These are phyloP conservation scores for Ophion ellenae DNA, from an alignment of 2,888 invertebrate genomes.

Conservation along the genomic window DNA sequence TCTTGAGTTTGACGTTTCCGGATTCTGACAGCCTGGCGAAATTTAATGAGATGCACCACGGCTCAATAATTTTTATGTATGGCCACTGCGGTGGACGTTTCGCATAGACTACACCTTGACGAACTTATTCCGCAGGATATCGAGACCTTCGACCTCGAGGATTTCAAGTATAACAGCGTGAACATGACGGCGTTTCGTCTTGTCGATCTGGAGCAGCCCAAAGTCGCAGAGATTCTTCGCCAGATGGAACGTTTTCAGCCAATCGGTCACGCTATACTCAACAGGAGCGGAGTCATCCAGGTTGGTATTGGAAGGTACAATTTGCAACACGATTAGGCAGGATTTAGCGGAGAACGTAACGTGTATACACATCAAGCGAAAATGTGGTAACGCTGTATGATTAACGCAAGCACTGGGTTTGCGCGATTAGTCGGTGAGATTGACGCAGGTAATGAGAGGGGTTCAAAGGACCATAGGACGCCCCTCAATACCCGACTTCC, in stretches of 20 bases:
- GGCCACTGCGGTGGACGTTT: too few species aligned
- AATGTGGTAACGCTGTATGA: neutral
- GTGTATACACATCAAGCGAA: neutral
- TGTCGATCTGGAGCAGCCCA: constrained; percentile 91
- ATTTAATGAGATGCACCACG: neutral
- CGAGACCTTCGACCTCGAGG: constrained; percentile 94
- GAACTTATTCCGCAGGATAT: constrained; percentile 87
- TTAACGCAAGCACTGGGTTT: neutral
- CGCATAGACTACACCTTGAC: neutral
- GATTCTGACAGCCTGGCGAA: neutral
- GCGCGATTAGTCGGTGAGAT: neutral
- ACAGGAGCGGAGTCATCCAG: constrained; percentile 88
- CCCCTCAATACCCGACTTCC: neutral
- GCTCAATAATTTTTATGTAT: neutral
- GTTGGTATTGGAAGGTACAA: constrained; percentile 81
- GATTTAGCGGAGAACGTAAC: neutral
- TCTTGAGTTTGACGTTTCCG: neutral
- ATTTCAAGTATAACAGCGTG: constrained; percentile 96
- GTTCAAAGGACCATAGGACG: constrained; percentile 21
- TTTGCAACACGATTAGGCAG: neutral
- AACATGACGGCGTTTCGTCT: constrained; percentile 97
- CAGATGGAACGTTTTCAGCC: constrained; percentile 96
- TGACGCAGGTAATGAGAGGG: constrained; percentile 9
- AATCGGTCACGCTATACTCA: constrained; percentile 91
- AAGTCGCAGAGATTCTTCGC: constrained; percentile 90